Percentiles rank a stretch among this genome's conserved stretches.
These are phyloP conservation scores for Illadopsis cleaveri DNA, from an alignment of 2,113 vertebrate species.

Conservation along the genomic window DNA sequence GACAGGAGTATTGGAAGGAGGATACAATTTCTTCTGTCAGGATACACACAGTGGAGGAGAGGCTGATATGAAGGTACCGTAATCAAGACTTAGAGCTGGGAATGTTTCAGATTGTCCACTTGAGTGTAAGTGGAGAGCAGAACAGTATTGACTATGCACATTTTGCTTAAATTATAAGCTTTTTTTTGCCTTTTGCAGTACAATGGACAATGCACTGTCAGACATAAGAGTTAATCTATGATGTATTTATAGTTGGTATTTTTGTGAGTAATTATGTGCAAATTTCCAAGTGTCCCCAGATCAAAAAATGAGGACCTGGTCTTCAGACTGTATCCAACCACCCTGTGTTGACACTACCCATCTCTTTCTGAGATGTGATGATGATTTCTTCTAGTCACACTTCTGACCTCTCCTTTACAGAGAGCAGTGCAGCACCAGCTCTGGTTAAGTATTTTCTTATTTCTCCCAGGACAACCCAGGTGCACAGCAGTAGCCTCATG, in stretches of 20 bases:
- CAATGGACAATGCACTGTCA: background rate
- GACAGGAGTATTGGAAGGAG: conserved; percentile 82
- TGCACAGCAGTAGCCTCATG: background rate
- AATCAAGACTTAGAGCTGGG: background rate
- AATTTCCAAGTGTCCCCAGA: background rate
- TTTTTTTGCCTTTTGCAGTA: background rate
- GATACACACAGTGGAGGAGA: conserved; percentile 85
- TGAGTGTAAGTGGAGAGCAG: background rate
- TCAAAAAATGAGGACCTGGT: background rate
- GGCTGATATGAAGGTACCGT: conserved; percentile 86
- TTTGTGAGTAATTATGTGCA: background rate
- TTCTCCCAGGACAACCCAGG: background rate
- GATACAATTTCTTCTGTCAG: conserved; percentile 94
- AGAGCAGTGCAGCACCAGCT: background rate
- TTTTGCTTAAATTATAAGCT: background rate
- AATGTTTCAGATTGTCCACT: background rate
- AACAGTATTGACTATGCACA: background rate
- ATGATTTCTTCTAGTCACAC: background rate
- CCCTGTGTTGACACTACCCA: background rate
- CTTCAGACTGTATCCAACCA: background rate
- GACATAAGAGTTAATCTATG: background rate
- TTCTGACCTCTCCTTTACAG: background rate
- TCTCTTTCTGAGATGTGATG: background rate
- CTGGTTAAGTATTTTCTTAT: background rate
- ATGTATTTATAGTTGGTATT: background rate